These are phyloP conservation scores for Pyrgus malvae DNA, from an alignment of 2,888 invertebrate genomes.

Conservation along the genomic window DNA sequence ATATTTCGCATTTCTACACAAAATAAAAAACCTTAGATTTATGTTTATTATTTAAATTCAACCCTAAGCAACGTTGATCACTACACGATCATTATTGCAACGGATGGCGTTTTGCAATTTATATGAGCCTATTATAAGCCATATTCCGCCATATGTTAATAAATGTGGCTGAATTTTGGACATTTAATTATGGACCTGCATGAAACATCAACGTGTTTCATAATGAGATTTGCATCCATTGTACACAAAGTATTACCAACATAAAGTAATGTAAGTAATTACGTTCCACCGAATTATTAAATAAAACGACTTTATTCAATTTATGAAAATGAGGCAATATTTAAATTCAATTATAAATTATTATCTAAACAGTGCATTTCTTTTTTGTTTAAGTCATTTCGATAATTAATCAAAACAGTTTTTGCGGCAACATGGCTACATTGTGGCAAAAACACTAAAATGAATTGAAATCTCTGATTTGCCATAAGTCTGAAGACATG, in stretches of 20 bases:
- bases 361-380: too few species aligned
- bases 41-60: too few species aligned
- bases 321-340: not conserved
- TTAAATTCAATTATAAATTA: too few species aligned
- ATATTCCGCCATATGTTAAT: conserved; percentile 2
- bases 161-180: conserved; percentile 10
- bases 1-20: too few species aligned
- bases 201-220: not conserved
- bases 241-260: conserved; percentile 4
- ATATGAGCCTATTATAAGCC: conserved; percentile 15
- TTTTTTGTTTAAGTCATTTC: too few species aligned
- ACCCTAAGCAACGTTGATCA: not conserved
- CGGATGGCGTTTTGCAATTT: conserved; percentile 15
- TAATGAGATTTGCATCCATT: conserved; percentile 15
- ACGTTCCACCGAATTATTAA: not conserved
- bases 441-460: too few species aligned
- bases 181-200: conserved; percentile 18
- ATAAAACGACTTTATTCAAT: not conserved
- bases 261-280: conserved; percentile 5
- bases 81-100: conserved; percentile 3
- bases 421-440: too few species aligned
- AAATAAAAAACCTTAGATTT: too few species aligned
- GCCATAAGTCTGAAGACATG: too few species aligned
- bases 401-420: too few species aligned
- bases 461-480: too few species aligned